A percentile compares a stretch with the other conserved stretches of the same genome.
phyloP scores from a whole-genome alignment of 2,113 vertebrate genomes.

The Poicephalus meyeri region DNA sequence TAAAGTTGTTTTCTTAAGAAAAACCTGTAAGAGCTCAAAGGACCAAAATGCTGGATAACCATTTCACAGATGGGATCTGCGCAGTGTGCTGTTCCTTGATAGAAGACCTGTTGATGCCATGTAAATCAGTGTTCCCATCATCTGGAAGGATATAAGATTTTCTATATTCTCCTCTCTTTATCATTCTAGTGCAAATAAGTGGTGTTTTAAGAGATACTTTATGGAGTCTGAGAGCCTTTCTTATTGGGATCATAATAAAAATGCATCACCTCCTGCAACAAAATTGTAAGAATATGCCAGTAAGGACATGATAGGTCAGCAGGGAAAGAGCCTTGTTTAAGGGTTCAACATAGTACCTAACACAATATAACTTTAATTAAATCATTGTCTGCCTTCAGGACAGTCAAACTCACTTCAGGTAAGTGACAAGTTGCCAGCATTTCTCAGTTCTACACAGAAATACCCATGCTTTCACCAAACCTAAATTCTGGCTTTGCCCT shows the following conservation, averaged over 20 bases:
- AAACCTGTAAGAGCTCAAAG: background rate
- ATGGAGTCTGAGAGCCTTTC: background rate
- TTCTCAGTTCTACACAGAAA: background rate
- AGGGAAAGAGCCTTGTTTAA: background rate
- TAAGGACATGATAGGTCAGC: background rate
- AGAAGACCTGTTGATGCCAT: rapidly evolving
- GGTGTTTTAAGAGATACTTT: background rate
- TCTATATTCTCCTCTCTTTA: background rate
- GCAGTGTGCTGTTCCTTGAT: background rate
- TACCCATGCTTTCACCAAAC: background rate
- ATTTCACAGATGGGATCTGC: background rate
- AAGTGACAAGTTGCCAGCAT: background rate
- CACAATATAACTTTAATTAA: background rate
- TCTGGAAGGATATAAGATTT: background rate
- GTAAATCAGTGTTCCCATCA: background rate
- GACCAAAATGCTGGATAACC: background rate
- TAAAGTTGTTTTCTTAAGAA: background rate
- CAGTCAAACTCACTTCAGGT: background rate
- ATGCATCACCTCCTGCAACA: background rate
- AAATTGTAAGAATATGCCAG: background rate
- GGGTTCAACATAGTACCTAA: background rate
- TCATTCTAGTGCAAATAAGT: background rate
- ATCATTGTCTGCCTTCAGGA: background rate
- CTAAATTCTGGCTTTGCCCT: background rate
- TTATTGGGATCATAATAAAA: background rate